Conservation (phyloP, 2,888 invertebrate genomes). For the Emesis furor region DNA sequence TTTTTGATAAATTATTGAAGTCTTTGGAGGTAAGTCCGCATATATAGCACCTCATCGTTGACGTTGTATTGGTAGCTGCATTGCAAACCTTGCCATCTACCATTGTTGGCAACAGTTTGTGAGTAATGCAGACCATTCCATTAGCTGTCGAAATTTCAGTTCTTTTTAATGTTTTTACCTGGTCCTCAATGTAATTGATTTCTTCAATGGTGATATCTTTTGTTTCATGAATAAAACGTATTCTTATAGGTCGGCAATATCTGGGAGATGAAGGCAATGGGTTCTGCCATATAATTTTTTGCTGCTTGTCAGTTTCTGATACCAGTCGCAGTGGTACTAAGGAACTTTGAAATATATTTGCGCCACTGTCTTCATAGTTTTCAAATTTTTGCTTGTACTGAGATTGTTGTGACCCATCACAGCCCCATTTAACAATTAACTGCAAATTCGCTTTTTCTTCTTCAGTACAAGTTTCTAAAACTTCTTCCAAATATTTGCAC, state of each 20-base stretch:
- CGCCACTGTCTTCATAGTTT: too few relatives aligned
- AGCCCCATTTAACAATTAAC: too few relatives aligned
- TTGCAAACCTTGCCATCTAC: slow-evolving; percentile 36
- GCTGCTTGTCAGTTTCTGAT: too few relatives aligned
- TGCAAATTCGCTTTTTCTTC: too few relatives aligned
- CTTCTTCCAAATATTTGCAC: too few relatives aligned
- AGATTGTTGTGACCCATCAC: too few relatives aligned
- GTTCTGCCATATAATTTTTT: slow-evolving; percentile 12
- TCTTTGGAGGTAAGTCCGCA: slow-evolving; percentile 26
- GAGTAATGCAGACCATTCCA: too few relatives aligned
- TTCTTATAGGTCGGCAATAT: slow-evolving; percentile 27
- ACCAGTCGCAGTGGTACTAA: too few relatives aligned
- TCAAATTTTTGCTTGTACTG: too few relatives aligned
- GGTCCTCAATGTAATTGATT: background rate
- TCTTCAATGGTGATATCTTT: background rate
- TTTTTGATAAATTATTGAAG: slow-evolving; percentile 24
- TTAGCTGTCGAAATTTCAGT: too few relatives aligned
- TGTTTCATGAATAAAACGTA: slow-evolving; percentile 16
- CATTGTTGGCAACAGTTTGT: background rate
- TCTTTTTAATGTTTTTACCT: background rate
- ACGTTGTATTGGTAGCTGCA: slow-evolving; percentile 29
- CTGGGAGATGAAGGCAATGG: slow-evolving; percentile 22
- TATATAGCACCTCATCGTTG: slow-evolving; percentile 34
- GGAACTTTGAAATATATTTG: too few relatives aligned
- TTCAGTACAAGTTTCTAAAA: too few relatives aligned